Evolutionary conservation across 2,888 invertebrate species (phyloP), one percentile per base, ranked within the genome.

Genomic region (Sesia apiformis): DNA sequence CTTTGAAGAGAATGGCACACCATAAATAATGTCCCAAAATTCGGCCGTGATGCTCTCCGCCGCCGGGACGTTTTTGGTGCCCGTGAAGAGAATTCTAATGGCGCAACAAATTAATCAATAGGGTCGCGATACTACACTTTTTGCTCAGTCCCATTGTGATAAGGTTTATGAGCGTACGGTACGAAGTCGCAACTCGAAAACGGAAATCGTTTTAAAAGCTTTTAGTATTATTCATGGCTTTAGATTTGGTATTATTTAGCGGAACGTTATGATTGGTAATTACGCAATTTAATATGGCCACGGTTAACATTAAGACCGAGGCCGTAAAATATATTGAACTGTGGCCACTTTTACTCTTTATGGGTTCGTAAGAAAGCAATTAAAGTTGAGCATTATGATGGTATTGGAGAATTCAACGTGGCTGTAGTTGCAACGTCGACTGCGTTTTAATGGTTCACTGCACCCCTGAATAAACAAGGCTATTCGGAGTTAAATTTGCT

Each of bases 401-500:
- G 86, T 81, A 86, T 87, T 80, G 81, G 77, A 82, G 81, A 84
- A 84, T 85, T 84, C 81, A 84, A 87, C 83, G 83, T 79, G 80
- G 81, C 50, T 50, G 39, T 8, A 46, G 46, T 23, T 84, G 79
- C 83, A 80, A 82, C 78, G 76, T 79, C 61, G 65, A 71, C 75
- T 74, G 73, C 67, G 76, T 79, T 82, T 84, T 82, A 86, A 84
- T 87, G 81, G 87, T 87, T 87, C 88, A 86, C 64, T 86, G 88
- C 86, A 83, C 88, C 85, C 84, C 85, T 84, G 82, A 82, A 84
- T 87, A 87, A 88, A 88, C 87, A 88, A 72, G 77, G 70, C 78
- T 83, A 84, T 81, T 81, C 67, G 74, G 65, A 82, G 85, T 85
- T 86, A 84, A 88, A 84, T 86, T 86, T 84, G 86, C 86, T 81